These are phyloP conservation scores for Mystacides longicornis DNA, from an alignment of 2,888 invertebrate genomes.

Conservation along the genomic window DNA sequence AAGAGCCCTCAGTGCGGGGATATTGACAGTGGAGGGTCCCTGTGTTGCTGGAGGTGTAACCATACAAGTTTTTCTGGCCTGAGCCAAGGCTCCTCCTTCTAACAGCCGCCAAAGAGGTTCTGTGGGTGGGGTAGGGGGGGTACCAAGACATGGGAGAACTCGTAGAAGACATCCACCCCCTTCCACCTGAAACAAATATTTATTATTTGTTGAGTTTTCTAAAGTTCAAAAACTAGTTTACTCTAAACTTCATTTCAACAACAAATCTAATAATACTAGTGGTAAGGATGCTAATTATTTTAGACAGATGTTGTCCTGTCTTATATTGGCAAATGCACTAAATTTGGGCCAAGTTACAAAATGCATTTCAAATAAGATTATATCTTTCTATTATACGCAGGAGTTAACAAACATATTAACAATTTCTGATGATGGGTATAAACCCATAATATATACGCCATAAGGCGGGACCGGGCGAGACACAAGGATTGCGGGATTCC, in stretches of 20 bases:
- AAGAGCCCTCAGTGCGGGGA: conserved; percentile 41
- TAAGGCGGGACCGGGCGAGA: too few relatives aligned
- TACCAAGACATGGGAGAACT: conserved; percentile 36
- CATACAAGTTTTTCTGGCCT: conserved; percentile 38
- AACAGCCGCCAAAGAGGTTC: conserved; percentile 46
- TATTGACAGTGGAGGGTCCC: conserved; percentile 31
- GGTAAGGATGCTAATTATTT: too few relatives aligned
- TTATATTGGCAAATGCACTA: too few relatives aligned
- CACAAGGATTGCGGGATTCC: too few relatives aligned
- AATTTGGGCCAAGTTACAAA: too few relatives aligned
- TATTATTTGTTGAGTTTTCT: neutral
- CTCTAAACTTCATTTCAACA: neutral
- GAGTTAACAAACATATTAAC: too few relatives aligned
- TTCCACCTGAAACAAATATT: conserved; percentile 13
- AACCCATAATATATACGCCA: too few relatives aligned
- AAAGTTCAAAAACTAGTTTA: neutral
- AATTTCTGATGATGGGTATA: too few relatives aligned
- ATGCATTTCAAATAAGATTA: too few relatives aligned
- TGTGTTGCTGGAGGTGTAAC: neutral
- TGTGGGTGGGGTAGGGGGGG: conserved; percentile 32
- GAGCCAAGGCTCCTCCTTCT: conserved; percentile 38
- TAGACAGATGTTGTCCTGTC: too few relatives aligned
- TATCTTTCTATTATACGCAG: too few relatives aligned
- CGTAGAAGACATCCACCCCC: conserved; percentile 38
- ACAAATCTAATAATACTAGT: neutral